Conservation (phyloP, 2,113 vertebrate species). For the Thalassoma bifasciatum region DNA sequence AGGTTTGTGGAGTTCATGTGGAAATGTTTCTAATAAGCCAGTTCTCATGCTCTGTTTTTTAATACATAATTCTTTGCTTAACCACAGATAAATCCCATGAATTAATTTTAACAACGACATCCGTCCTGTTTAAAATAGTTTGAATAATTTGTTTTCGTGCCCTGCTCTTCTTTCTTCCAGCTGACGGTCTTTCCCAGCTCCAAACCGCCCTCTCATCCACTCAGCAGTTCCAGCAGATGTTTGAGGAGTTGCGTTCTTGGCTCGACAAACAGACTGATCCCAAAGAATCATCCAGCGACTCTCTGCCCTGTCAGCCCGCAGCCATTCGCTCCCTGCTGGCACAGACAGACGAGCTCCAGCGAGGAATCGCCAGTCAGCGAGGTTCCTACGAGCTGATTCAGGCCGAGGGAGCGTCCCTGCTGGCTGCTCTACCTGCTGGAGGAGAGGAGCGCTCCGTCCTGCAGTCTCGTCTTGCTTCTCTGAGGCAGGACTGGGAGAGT, state of each 20-base stretch:
- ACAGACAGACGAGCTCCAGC: conserved; percentile 92
- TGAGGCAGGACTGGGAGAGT: conserved; percentile 92
- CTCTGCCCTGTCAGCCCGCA: conserved; percentile 89
- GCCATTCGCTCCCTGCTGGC: conserved; percentile 88
- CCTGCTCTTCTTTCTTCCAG: conserved; percentile 73
- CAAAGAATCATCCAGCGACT: conserved; percentile 70
- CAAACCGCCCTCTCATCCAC: conserved; percentile 95
- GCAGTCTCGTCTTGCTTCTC: conserved; percentile 86
- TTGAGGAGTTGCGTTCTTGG: conserved; percentile 94
- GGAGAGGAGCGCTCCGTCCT: conserved; percentile 89
- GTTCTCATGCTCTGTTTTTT: too few relatives aligned
- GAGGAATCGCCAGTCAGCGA: conserved; percentile 91
- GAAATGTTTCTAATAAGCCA: neutral
- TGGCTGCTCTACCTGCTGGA: conserved; percentile 88
- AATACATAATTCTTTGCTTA: too few relatives aligned
- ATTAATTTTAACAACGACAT: too few relatives aligned
- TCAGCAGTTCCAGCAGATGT: conserved; percentile 99
- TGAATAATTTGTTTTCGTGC: too few relatives aligned
- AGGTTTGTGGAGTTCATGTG: conserved; percentile 81
- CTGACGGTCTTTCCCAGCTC: conserved; percentile 94
- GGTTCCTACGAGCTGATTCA: conserved; percentile 96
- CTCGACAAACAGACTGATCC: conserved; percentile 86
- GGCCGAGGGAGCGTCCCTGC: conserved; percentile 89
- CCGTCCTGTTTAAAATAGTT: too few relatives aligned
- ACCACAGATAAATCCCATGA: too few relatives aligned